A percentile compares a stretch with the other conserved stretches of the same genome.
These are phyloP conservation scores for Caenorhabditis panamensis DNA, from an alignment of 2,888 invertebrate species.

Conservation along the genomic window DNA sequence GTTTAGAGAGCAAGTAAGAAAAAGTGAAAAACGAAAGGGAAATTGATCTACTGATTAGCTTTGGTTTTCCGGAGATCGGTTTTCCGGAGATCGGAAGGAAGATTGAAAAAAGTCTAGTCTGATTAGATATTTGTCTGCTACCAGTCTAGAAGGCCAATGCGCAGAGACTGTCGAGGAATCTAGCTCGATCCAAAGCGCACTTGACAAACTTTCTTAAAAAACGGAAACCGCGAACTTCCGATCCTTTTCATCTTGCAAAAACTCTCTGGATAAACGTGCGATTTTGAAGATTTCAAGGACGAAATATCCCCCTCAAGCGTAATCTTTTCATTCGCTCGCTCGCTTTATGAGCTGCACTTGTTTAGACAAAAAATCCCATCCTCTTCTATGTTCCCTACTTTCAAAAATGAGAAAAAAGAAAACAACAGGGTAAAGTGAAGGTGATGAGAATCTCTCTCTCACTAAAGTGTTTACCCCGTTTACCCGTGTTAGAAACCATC, in stretches of 20 bases:
- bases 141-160: too few relatives aligned
- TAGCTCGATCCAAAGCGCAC: not conserved
- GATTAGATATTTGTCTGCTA: too few relatives aligned
- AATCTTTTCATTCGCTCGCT: not conserved
- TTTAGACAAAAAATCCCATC: slow-evolving; percentile 7
- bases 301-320: slow-evolving; percentile 15
- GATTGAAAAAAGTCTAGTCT: too few relatives aligned
- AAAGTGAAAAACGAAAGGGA: too few relatives aligned
- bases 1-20: too few relatives aligned
- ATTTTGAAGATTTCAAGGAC: not conserved
- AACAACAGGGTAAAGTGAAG: too few relatives aligned
- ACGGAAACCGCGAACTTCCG: not conserved
- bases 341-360: slow-evolving; percentile 23
- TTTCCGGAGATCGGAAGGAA: too few relatives aligned
- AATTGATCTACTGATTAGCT: too few relatives aligned
- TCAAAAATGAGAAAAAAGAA: slow-evolving; percentile 22
- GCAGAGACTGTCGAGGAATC: too few relatives aligned
- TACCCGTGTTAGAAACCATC: slow-evolving; percentile 13
- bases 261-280: not conserved
- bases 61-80: too few relatives aligned
- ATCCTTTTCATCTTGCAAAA: not conserved
- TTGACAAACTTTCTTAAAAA: not conserved
- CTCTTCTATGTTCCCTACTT: not conserved
- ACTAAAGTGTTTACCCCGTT: slow-evolving; percentile 42
- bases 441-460: slow-evolving; percentile 10